Base-by-base conservation (phyloP, 1,140 invertebrate genomes). In the Tetramorium alpestre region DNA sequence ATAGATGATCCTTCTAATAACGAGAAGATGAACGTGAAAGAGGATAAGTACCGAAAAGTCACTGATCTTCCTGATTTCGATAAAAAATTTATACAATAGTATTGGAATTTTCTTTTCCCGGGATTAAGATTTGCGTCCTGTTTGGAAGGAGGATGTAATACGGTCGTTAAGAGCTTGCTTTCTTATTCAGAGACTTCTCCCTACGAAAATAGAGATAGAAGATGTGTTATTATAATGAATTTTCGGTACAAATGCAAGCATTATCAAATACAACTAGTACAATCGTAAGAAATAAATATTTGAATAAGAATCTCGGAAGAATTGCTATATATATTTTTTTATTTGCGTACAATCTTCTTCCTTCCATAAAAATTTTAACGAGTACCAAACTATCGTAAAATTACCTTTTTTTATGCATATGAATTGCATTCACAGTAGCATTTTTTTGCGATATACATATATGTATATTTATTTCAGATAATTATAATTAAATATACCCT, bases 21-120 rank as follows among this genome's bases (percentile, higher is more conserved):
- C 5, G 22, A 67, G 0, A 54, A 41, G 8, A 87, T 62, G 2
- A 3, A n/a, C 47, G 51, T 10, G 16, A 11, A n/a, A 49, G 25
- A 67, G 28, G 49, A 54, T 47, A 41, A 33, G 8, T 2, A 41
- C 41, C 10, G 16, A 62, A 6, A 22, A 54, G 22, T 44, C 28
- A 41, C 18, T 16, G n/a, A 22, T 89, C n/a, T 16, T 85, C n/a
- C 22, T 28, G 47, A 47, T 72, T 70, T 28, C 64, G 72, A 89
- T 77, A 76, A 77, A 81, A 82, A 38, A 86, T 89, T 70, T 16
- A 86, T 22, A 18, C 33, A 38, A 44, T 41, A n/a, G 38, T 3
- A 2, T 44, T 33, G 33, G 3, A 4, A 33, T 81, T 11, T 7
- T 44, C 16, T 6, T 70, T 54, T 44, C 22, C 4, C n/a, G n/a